Percentiles rank a stretch among this genome's conserved stretches.
Conservation (phyloP, 2,797 vertebrate genomes). For the Taenioides sp. region DNA sequence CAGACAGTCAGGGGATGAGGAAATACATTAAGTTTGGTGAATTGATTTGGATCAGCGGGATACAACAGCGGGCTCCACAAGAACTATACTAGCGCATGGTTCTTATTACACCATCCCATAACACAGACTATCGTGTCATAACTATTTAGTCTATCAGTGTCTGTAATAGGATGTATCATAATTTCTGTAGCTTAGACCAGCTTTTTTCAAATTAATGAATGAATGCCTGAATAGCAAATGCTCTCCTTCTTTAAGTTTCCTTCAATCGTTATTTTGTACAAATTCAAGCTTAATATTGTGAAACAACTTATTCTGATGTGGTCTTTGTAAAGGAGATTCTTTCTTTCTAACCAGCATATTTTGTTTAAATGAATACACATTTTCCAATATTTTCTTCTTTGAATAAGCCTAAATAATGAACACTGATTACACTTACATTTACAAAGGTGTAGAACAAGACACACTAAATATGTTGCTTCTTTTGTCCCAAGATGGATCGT, state of each 20-base stretch:
- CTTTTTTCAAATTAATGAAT: too few species aligned
- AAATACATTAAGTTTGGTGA: background rate
- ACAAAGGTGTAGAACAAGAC: background rate
- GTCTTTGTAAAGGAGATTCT: background rate
- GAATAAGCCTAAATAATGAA: background rate
- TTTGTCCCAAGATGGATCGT: conserved; percentile 31
- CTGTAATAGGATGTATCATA: background rate
- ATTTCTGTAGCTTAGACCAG: background rate
- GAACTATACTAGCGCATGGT: background rate
- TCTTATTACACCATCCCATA: conserved; percentile 9
- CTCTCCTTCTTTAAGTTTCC: too few species aligned
- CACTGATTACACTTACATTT: too few species aligned
- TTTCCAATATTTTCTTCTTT: background rate
- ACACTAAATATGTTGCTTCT: conserved; percentile 8
- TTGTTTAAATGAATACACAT: background rate
- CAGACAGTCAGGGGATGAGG: background rate
- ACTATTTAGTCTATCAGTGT: conserved; percentile 21
- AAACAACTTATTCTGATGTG: background rate
- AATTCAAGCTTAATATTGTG: too few species aligned
- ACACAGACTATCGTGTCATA: conserved; percentile 5
- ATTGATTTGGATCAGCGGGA: background rate
- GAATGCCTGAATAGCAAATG: too few species aligned
- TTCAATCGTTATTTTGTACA: too few species aligned
- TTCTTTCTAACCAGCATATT: background rate
- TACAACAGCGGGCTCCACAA: background rate